phyloP scores from a whole-genome alignment of 2,888 invertebrate species.

The Rhamphomyia laevipes region DNA sequence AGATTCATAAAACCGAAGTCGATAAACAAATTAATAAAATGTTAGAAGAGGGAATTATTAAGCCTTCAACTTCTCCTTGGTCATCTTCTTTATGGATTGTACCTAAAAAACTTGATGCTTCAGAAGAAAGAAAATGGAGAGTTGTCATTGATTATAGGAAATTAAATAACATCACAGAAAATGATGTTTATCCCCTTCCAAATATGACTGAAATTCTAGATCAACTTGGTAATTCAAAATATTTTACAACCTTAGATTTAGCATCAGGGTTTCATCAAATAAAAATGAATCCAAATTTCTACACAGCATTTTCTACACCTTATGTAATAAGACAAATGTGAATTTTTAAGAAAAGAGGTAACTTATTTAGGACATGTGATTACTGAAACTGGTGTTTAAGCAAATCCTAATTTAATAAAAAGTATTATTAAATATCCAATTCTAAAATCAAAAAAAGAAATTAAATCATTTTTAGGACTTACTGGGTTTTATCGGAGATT shows the following conservation, averaged over 20 bases:
- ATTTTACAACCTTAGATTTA: constrained; percentile 28
- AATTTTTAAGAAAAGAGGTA: constrained; percentile 16
- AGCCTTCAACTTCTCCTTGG: constrained; percentile 17
- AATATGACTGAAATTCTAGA: constrained; percentile 28
- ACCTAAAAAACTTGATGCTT: constrained; percentile 24
- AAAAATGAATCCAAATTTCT: constrained; percentile 17
- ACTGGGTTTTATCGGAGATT: constrained; percentile 14
- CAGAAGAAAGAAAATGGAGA: constrained; percentile 21
- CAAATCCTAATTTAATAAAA: constrained; percentile 4
- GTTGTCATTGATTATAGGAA: constrained; percentile 29
- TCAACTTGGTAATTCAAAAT: constrained; percentile 25
- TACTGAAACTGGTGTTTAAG: constrained; percentile 17
- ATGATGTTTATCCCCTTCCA: constrained; percentile 26
- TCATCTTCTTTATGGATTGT: constrained; percentile 17
- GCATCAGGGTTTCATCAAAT: constrained; percentile 31
- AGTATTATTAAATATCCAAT: constrained; percentile 6
- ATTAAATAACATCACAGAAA: constrained; percentile 28
- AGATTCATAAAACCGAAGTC: constrained; percentile 9
- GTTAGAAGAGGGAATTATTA: constrained; percentile 21
- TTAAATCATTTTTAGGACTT: constrained; percentile 18
- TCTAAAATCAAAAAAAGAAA: constrained; percentile 15
- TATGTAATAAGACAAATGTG: constrained; percentile 18
- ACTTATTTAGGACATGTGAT: constrained; percentile 20
- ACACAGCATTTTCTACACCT: constrained; percentile 25
- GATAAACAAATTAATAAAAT: constrained; percentile 20